These are phyloP conservation scores for Litocranius walleri DNA, from an alignment of 2,113 vertebrate genomes.

Conservation along the genomic window DNA sequence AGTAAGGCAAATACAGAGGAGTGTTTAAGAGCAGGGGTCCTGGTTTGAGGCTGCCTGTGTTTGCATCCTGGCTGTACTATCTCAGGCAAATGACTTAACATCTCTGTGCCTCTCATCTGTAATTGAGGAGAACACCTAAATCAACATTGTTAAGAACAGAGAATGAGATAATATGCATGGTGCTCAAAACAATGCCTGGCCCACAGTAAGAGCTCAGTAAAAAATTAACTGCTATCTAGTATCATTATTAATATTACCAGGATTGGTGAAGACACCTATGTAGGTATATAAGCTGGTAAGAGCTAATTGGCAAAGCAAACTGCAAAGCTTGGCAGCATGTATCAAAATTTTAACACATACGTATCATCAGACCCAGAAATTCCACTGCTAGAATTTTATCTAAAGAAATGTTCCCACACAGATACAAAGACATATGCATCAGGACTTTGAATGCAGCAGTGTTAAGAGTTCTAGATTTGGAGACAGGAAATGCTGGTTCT, in stretches of 20 bases:
- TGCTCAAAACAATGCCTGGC: neutral
- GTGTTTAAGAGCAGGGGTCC: neutral
- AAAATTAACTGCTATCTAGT: slow-evolving; percentile 6
- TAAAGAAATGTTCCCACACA: neutral
- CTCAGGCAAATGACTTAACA: slow-evolving; percentile 1
- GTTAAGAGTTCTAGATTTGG: neutral
- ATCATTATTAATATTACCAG: neutral
- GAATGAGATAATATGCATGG: neutral
- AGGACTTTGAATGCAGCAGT: neutral
- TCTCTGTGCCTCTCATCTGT: neutral
- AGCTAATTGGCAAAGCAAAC: neutral
- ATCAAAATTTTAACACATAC: neutral
- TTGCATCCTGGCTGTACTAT: neutral
- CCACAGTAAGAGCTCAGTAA: neutral
- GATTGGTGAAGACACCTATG: neutral
- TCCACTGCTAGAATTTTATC: neutral
- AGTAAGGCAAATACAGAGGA: neutral
- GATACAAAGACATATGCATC: neutral
- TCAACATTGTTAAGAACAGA: neutral
- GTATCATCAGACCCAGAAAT: neutral
- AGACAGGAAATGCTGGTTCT: slow-evolving; percentile 29
- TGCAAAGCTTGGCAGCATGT: neutral
- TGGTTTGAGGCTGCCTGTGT: neutral
- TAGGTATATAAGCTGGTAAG: neutral
- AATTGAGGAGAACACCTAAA: neutral